A percentile compares a stretch with the other conserved stretches of the same genome.
Evolutionary conservation across 2,113 vertebrate genomes (phyloP).

Genomic region (Ia io): DNA sequence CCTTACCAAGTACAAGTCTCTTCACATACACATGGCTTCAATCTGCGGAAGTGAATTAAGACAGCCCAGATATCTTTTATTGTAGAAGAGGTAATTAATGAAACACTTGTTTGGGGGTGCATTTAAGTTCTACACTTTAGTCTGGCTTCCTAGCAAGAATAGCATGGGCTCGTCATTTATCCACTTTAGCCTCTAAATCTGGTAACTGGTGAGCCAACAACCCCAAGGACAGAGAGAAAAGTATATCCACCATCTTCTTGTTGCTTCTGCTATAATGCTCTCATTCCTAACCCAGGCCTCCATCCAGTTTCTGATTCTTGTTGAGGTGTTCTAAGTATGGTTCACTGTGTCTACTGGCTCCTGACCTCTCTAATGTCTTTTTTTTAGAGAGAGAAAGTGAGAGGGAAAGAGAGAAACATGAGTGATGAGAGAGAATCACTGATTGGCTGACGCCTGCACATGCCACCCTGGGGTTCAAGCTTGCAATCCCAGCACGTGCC

Average conservation of each 20-base stretch:
- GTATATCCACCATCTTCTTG: neutral
- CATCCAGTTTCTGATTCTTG: neutral
- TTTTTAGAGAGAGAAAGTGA: too few species aligned
- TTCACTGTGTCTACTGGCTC: neutral
- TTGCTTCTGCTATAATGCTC: neutral
- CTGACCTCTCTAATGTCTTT: neutral
- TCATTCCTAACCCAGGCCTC: neutral
- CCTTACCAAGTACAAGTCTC: neutral
- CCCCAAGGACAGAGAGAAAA: neutral
- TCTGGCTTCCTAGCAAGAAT: neutral
- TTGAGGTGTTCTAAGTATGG: neutral
- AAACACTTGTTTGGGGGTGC: neutral
- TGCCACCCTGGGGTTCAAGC: too few species aligned
- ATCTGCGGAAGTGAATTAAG: neutral
- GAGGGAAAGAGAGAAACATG: too few species aligned
- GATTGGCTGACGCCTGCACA: too few species aligned
- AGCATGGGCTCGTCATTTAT: neutral
- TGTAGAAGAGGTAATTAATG: neutral
- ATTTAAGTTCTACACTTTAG: slow-evolving; percentile 15
- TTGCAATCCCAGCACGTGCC: too few species aligned
- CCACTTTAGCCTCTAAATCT: neutral
- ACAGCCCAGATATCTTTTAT: neutral
- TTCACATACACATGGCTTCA: neutral
- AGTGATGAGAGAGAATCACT: too few species aligned
- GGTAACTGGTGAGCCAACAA: neutral